Percentiles rank a stretch among this genome's conserved stretches.
These are phyloP conservation scores for Nephila pilipes DNA, from an alignment of 1,140 invertebrate species.

Conservation along the genomic window DNA sequence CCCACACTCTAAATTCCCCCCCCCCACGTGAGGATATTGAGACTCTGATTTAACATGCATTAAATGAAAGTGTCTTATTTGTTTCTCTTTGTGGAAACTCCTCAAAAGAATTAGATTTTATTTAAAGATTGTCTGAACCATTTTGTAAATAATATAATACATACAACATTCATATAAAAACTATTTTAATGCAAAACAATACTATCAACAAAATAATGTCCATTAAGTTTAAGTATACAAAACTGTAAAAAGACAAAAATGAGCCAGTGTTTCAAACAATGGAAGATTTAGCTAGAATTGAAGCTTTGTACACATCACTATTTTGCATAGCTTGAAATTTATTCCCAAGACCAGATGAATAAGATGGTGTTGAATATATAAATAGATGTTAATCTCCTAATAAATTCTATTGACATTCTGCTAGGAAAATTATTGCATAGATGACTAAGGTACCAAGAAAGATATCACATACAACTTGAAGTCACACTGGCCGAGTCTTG, in stretches of 20 bases:
- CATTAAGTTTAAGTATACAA: conserved; percentile 3
- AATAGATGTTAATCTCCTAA: background rate
- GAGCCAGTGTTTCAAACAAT: conserved; percentile 1
- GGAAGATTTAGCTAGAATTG: background rate
- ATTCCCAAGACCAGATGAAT: background rate
- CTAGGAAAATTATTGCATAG: background rate
- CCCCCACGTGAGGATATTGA: too few species aligned
- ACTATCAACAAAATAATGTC: background rate
- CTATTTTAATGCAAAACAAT: conserved; percentile 51
- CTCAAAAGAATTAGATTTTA: too few species aligned
- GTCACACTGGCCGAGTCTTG: background rate
- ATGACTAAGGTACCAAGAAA: background rate
- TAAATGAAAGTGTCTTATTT: too few species aligned
- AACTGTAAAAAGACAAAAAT: background rate
- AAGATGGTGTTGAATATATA: background rate
- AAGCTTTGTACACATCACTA: background rate
- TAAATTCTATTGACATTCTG: background rate
- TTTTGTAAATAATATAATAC: background rate
- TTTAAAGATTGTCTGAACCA: too few species aligned
- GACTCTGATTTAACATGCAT: too few species aligned
- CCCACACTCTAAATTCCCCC: too few species aligned
- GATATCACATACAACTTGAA: background rate
- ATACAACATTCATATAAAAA: background rate
- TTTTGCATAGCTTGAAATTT: background rate
- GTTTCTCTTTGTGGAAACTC: too few species aligned